Evolutionary conservation across 2,113 vertebrate genomes (phyloP).

Genomic region (Muscicapa adusta): DNA sequence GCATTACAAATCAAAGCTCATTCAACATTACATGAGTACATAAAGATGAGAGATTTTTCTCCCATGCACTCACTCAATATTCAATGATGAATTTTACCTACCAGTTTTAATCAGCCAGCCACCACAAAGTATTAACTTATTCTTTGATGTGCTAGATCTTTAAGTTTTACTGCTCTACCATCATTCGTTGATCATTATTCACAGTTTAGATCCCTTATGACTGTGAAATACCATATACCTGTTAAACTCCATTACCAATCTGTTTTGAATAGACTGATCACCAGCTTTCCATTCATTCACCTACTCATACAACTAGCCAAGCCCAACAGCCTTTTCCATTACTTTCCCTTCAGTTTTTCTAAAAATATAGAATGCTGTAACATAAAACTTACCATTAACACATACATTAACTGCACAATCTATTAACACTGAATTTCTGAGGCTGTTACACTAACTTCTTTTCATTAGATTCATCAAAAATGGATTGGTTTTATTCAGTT

Average conservation of each 20-base stretch:
- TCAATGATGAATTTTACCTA: neutral
- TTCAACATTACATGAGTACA: neutral
- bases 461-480: neutral
- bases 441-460: neutral
- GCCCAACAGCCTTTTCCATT: neutral
- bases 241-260: neutral
- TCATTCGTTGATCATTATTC: neutral
- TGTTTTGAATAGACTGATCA: neutral
- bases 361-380: neutral
- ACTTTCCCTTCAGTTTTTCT: neutral
- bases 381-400: neutral
- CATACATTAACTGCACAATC: neutral
- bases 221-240: neutral
- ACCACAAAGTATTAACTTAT: neutral
- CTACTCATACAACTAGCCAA: neutral
- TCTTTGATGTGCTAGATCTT: neutral
- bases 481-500: neutral
- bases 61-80: neutral
- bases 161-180: neutral
- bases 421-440: neutral
- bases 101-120: neutral
- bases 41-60: neutral
- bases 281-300: neutral
- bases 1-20: neutral
- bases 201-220: neutral